phyloP scores from a whole-genome alignment of 2,888 invertebrate genomes.

The Caenorhabditis doughertyi region DNA sequence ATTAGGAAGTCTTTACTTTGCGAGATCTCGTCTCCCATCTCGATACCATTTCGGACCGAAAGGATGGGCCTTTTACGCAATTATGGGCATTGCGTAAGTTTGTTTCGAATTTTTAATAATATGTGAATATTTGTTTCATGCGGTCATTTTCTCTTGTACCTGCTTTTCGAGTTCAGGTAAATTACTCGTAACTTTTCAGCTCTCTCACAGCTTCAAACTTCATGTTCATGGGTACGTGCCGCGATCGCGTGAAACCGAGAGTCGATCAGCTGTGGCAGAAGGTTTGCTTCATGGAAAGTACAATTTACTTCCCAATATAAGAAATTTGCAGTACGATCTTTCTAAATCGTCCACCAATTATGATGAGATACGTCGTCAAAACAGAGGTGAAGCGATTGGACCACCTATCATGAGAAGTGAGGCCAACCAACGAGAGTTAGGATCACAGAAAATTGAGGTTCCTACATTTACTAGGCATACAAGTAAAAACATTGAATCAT shows the following conservation, averaged over 20 bases:
- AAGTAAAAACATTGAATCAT: background rate
- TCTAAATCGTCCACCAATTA: conserved; percentile 55
- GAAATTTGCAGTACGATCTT: conserved; percentile 53
- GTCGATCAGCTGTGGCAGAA: conserved; percentile 70
- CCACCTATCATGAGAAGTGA: background rate
- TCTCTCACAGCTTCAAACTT: conserved; percentile 75
- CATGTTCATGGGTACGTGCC: conserved; percentile 75
- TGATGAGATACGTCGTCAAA: conserved; percentile 66
- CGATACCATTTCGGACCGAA: conserved; percentile 79
- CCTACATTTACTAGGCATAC: background rate
- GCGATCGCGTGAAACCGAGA: conserved; percentile 74
- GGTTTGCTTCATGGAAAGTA: conserved; percentile 34
- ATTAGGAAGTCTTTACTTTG: conserved; percentile 75
- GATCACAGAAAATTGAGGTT: conserved; percentile 6
- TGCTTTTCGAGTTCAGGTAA: too few relatives aligned
- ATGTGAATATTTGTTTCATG: too few relatives aligned
- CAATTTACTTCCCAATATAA: too few relatives aligned
- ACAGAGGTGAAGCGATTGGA: conserved; percentile 36
- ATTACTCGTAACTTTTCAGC: conserved; percentile 31
- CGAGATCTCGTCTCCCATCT: conserved; percentile 74
- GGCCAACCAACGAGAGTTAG: background rate
- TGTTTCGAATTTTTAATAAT: background rate
- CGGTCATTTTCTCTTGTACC: too few relatives aligned
- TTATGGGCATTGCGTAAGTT: conserved; percentile 75
- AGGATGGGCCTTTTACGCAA: conserved; percentile 79